Evolutionary conservation across 2,888 invertebrate species (phyloP), one percentile per base, ranked within the genome.

Genomic region (Cremastinae sp.): DNA sequence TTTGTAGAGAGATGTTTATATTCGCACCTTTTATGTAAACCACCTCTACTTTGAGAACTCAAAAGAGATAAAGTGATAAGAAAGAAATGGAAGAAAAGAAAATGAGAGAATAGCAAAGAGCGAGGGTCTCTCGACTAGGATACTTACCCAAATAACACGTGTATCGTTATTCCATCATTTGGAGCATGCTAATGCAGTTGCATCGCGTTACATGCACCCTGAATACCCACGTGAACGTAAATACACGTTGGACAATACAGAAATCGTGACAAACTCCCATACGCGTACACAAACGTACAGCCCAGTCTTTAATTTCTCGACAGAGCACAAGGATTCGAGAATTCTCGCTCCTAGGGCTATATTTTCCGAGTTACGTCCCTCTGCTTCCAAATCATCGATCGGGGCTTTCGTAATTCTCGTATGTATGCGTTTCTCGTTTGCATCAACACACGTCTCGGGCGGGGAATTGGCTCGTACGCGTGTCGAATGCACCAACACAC

Each of bases 181-280:
- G n/a, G 54, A 75, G 78, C 69, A 73, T 78, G 75, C 69, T 78
- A 75, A 78, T 73, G 64, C 64, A 28, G 54, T 28, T 59, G 59
- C 16, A 43, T 43, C 12, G 14, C 38, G 41, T 38, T 64, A 47
- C 36, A 61, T 62, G 53, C 22, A 16, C 22, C 36, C 28, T 16
- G 34, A 28, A 49, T 34, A 16, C 47, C 45, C 47, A 12, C 54
- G 54, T 18, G 43, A 16, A 45, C 20, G 8, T 43, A 28, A 16
- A 47, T 36, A 47, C 34, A 28, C 28, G 28, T 28, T 28, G 1
- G 38, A 28, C 5, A 5, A 28, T 28, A 28, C 5, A 28, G 2
- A 28, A 28, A 12, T 34, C 10, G 18, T 10, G 56, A 22, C n/a
- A 56, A 38, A 28, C 28, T 28, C 28, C 5, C 28, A 28, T 28